These are phyloP conservation scores for Vombatus ursinus DNA, from an alignment of 2,113 vertebrate species.

Conservation along the genomic window DNA sequence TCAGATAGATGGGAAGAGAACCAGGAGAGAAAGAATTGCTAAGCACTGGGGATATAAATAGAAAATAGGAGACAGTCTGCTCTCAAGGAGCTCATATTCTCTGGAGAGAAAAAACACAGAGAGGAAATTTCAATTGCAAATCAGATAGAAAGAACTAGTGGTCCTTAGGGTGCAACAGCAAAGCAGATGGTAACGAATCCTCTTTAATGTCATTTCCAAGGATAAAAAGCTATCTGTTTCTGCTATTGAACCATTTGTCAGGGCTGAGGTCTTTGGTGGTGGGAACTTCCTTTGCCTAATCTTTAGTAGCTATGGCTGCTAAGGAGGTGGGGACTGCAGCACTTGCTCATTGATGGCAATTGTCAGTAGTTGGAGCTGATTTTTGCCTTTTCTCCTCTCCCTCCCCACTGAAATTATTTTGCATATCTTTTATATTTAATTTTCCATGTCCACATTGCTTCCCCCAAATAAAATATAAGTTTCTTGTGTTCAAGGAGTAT, in stretches of 20 bases:
- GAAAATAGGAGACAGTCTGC: neutral
- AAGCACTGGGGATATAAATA: neutral
- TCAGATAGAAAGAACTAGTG: neutral
- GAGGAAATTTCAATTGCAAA: neutral
- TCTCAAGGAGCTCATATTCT: neutral
- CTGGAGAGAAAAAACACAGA: neutral
- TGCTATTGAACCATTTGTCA: neutral
- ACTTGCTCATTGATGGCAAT: neutral
- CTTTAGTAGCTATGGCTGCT: neutral
- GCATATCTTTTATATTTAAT: neutral
- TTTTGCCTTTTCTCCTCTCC: neutral
- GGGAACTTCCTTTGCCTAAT: neutral
- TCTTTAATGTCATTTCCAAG: neutral
- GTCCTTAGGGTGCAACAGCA: neutral
- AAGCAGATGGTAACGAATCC: neutral
- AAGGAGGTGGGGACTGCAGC: neutral
- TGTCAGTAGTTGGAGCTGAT: neutral
- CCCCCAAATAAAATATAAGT: neutral
- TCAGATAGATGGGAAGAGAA: neutral
- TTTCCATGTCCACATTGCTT: neutral
- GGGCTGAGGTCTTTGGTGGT: neutral
- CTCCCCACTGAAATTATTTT: neutral
- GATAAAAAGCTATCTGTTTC: neutral
- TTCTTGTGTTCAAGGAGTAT: neutral
- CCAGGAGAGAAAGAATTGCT: neutral